phyloP scores from a whole-genome alignment of 2,113 vertebrate genomes.

The Larimichthys crocea region DNA sequence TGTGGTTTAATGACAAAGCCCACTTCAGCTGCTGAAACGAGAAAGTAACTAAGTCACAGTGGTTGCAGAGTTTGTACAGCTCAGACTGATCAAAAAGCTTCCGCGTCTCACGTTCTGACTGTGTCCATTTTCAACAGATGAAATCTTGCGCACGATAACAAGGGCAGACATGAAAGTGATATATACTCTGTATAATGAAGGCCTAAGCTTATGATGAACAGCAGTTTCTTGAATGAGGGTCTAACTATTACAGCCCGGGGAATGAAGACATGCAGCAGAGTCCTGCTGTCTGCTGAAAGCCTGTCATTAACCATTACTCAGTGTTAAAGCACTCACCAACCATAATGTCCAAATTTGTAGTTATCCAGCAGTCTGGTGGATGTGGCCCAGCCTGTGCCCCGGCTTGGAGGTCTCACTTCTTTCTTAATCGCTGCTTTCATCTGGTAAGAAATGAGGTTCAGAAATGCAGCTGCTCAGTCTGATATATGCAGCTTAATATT shows the following conservation, averaged over 20 bases:
- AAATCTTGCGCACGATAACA: neutral
- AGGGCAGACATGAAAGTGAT: conserved; percentile 12
- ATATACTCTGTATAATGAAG: conserved; percentile 5
- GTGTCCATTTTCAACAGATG: neutral
- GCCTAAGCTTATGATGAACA: conserved; percentile 15
- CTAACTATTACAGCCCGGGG: conserved; percentile 26
- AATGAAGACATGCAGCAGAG: conserved; percentile 16
- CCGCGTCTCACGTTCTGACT: neutral
- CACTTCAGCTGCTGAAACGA: conserved; percentile 8
- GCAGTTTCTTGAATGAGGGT: neutral
- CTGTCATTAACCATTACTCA: conserved; percentile 53
- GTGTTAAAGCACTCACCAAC: conserved; percentile 24
- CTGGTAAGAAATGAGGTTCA: neutral
- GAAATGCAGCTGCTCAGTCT: neutral
- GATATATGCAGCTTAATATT: neutral
- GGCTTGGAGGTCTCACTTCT: neutral
- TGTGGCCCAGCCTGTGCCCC: neutral
- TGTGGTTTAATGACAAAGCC: conserved; percentile 2
- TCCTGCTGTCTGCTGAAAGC: conserved; percentile 49
- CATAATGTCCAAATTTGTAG: conserved; percentile 20
- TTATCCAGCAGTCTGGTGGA: conserved; percentile 4
- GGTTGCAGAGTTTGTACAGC: neutral
- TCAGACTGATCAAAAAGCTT: conserved; percentile 7
- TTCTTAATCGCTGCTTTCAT: neutral
- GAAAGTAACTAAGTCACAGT: neutral